Evolutionary conservation across 2,888 invertebrate species (phyloP), one percentile per base, ranked within the genome.

Genomic region (Pollenia labialis): DNA sequence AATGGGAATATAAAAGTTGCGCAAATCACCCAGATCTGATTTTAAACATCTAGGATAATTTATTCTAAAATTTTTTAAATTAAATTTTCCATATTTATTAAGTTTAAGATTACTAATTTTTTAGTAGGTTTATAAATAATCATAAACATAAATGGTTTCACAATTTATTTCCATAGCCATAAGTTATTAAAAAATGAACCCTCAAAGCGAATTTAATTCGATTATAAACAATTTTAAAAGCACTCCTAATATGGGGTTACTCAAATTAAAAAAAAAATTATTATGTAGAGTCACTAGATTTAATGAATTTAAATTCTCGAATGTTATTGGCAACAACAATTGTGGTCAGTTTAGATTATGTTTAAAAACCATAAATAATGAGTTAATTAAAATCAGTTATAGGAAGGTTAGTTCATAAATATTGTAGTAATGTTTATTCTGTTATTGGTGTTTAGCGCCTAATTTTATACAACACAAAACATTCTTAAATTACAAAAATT

Each of bases 341-440:
- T 87, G 84, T 74, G 87, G 87, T 84, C 62, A 18, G 56, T 74
- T 80, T 76, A 76, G 76, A 87, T 87, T 85, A 80, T 85, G 81
- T 84, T 84, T 77, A 62, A 84, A 84, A 84, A 81, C 87, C 84
- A 87, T 87, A 87, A 87, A 87, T 87, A 87, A 84, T 77, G 84
- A 84, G 87, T 87, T 87, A 87, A 87, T 87, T 87, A 81, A 87
- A 81, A 87, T 85, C 79, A 85, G 74, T 83, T 83, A 77, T 64
- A 77, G 48, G 16, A 77, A 50, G 50, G 46, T 50, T 64, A 72
- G 83, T 85, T 75, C 48, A 85, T 85, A 85, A 85, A 85, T 85
- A 68, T 80, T 54, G 7, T 42, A 58, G 56, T 60, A n/a, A 23
- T 62, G 40, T 72, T 77, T 32, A 16, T 74, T 68, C 60, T 84